A percentile compares a stretch with the other conserved stretches of the same genome.
phyloP scores from a whole-genome alignment of 2,888 invertebrate species.

The Trisateles emortualis region DNA sequence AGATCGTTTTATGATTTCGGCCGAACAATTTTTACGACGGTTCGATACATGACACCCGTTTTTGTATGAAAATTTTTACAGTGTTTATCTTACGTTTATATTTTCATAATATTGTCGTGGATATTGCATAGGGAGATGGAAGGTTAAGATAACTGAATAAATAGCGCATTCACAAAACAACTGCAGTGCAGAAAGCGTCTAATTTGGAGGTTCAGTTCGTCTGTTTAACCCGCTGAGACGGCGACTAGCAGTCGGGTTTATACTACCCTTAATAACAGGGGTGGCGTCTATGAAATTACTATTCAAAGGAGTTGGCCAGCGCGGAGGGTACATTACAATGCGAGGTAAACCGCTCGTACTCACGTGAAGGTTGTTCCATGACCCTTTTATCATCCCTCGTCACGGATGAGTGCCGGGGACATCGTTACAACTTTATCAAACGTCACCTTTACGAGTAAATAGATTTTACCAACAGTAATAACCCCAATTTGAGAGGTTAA shows the following conservation, averaged over 20 bases:
- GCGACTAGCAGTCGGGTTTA: slow-evolving; percentile 70
- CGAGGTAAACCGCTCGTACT: slow-evolving; percentile 70
- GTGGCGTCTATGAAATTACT: slow-evolving; percentile 74
- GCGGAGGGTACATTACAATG: slow-evolving; percentile 66
- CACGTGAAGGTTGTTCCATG: slow-evolving; percentile 71
- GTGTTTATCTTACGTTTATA: slow-evolving; percentile 24
- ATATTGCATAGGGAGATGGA: slow-evolving; percentile 15
- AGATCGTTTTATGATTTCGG: slow-evolving; percentile 78
- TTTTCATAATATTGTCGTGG: slow-evolving; percentile 14
- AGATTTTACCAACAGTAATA: slow-evolving; percentile 48
- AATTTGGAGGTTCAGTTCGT: slow-evolving; percentile 66
- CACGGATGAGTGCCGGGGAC: slow-evolving; percentile 61
- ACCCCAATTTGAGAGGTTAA: slow-evolving; percentile 43
- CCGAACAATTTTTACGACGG: slow-evolving; percentile 62
- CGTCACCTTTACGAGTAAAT: slow-evolving; percentile 50
- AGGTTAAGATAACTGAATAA: slow-evolving; percentile 29
- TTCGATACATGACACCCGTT: slow-evolving; percentile 41
- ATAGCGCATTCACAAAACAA: slow-evolving; percentile 45
- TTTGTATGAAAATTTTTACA: slow-evolving; percentile 36
- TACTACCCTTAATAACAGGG: slow-evolving; percentile 76
- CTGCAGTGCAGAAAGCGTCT: slow-evolving; percentile 61
- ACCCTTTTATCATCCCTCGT: slow-evolving; percentile 70
- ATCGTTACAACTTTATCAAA: slow-evolving; percentile 59
- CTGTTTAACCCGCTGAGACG: slow-evolving; percentile 66
- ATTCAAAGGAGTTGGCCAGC: slow-evolving; percentile 70